Evolutionary conservation across 1,140 invertebrate genomes (phyloP), one percentile per base, ranked within the genome.

Genomic region (Battus philenor): DNA sequence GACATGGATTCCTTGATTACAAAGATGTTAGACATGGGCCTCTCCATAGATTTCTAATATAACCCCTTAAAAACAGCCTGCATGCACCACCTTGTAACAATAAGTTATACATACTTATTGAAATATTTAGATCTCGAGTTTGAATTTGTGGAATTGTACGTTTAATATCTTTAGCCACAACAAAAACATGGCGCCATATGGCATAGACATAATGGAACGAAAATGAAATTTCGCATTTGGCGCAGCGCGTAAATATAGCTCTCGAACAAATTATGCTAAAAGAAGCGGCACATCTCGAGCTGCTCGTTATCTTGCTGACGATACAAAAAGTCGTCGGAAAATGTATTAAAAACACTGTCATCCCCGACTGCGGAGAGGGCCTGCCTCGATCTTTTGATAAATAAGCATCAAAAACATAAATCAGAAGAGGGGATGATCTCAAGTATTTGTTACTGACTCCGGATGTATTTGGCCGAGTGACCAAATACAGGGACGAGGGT

Each of bases 241-340:
- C 47, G 49, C 34, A 46, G 47, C 45, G 50, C 44, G 49, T 59
- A 59, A 60, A 63, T 58, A 52, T 53, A 51, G 49, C 55, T 33
- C 50, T 36, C 39, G 51, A 57, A 54, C 49, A 65, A 59, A 68
- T 62, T 64, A 68, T 63, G 54, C 52, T 55, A 56, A 67, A 65
- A 60, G 54, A 60, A 62, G 43, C 10, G 50, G 33, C 55, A 53
- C 52, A 63, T 63, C 61, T 56, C 57, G 47, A 52, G 51, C 32
- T 11, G 47, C 53, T 67, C 67, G 69, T 73, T 73, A 68, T 66
- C 58, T 54, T 44, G 64, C 67, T 74, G 62, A 74, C 62, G 60
- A 54, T 58, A 65, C 59, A 73, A 72, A 77, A 77, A 68, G 47
- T 50, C 31, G 44, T 38, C 31, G 61, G 50, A 69, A 67, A 65